phyloP scores from a whole-genome alignment of 2,797 vertebrate genomes.

The Lepidocolaptes lacrymiger region DNA sequence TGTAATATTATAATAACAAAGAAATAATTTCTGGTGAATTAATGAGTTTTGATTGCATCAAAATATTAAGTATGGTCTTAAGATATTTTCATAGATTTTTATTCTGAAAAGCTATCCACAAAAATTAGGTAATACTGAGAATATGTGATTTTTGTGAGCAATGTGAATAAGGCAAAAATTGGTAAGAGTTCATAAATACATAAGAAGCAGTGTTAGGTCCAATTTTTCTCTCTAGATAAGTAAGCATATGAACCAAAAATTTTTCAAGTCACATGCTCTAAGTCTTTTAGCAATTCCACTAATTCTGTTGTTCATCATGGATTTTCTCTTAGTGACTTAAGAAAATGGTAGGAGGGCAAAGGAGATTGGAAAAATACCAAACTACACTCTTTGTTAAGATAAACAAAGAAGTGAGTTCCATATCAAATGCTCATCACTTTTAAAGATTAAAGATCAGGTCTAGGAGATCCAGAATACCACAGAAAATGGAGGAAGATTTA shows the following conservation, averaged over 20 bases:
- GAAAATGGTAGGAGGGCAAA: neutral
- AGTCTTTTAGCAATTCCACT: neutral
- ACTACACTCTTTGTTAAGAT: neutral
- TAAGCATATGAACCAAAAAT: neutral
- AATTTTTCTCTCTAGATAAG: neutral
- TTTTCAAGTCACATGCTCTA: neutral
- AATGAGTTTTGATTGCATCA: neutral
- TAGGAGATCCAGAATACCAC: neutral
- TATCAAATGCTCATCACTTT: neutral
- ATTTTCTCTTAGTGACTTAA: neutral
- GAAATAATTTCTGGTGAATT: neutral
- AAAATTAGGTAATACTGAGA: neutral
- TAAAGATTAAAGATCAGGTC: neutral
- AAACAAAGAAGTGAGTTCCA: neutral
- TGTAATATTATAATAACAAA: neutral
- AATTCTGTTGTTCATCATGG: neutral
- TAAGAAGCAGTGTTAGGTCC: neutral
- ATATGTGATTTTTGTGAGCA: neutral
- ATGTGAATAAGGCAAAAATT: neutral
- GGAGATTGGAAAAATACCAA: neutral
- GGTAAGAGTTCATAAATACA: neutral
- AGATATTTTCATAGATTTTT: neutral
- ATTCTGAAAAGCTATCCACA: neutral
- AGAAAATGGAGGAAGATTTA: neutral
- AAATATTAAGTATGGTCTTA: neutral